Evolutionary conservation across 2,888 invertebrate species (phyloP).

Genomic region (Oasisia sp.): DNA sequence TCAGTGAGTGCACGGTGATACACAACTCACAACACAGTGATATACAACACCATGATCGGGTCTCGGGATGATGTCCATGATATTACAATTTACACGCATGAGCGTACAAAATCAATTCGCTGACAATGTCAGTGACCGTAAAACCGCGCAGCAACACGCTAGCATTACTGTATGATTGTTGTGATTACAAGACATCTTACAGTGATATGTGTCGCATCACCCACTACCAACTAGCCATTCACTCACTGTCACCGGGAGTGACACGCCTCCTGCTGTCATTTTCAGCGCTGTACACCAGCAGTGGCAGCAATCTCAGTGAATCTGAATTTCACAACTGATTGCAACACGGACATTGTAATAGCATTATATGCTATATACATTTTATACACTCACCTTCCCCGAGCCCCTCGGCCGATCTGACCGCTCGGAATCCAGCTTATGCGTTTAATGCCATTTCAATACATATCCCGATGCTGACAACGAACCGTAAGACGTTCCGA

Average conservation of each 20-base stretch:
- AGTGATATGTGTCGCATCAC: background rate
- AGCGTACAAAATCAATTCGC: background rate
- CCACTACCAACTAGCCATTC: no score
- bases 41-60: background rate
- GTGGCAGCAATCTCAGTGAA: no score
- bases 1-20: no score
- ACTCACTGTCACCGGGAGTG: no score
- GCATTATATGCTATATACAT: background rate
- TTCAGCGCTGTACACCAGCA: no score
- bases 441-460: background rate
- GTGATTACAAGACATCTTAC: background rate
- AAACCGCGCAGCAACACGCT: background rate
- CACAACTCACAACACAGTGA: background rate
- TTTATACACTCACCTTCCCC: background rate
- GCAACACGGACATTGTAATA: no score
- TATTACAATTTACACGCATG: background rate
- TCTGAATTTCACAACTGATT: no score
- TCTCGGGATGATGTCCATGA: background rate
- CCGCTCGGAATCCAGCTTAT: background rate
- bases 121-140: background rate
- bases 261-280: no score
- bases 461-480: background rate
- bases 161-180: background rate
- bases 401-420: constrained; percentile 2
- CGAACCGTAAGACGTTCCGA: background rate